Evolutionary conservation across 2,888 invertebrate species (phyloP), one percentile per base, ranked within the genome.

Genomic region (Coecobrya sp.): DNA sequence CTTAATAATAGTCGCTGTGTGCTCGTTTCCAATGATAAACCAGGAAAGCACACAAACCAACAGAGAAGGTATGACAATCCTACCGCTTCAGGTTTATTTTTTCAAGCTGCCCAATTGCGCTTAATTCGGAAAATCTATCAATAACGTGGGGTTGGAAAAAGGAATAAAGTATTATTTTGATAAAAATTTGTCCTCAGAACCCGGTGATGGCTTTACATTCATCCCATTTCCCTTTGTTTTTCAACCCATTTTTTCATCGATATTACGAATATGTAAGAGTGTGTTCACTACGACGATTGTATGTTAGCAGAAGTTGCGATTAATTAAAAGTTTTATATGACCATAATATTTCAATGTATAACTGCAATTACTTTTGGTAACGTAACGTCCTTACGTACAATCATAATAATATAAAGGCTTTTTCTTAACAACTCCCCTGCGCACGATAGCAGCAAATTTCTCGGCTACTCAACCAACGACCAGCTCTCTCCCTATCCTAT

Each of bases 241-340:
- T 42, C 42, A 36, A 19, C 1, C 73, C 42, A 10, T 36, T n/a
- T 19, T 36, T 73, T 19, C 42, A 8, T 1, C 3, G 7, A 13
- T 45, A 19, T 42, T 73, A 11, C 0, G 10, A 45, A 36, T 7
- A 42, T 19, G 30, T n/a, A n/a, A n/a, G n/a, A 70, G 36, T 19
- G 1, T 19, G 36, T n/a, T 73, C 45, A 42, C 27, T 4, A 73
- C 42, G 16, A 42, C 73, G 36, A 25, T 86, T 84, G 62, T 65
- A 36, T 59, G 70, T n/a, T 19, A 30, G 36, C 49, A 65, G 76
- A 84, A 91, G 90, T 86, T 86, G 79, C 85, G 90, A 91, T 91
- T 91, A 91, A 91, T 91, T 91, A 91, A 91, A 91, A 91, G 79
- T 91, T 91, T 86, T 85, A 91, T 81, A 49, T 52, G 79, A 65